These are phyloP conservation scores for Frieseomelitta varia DNA, from an alignment of 1,140 invertebrate genomes.

Conservation along the genomic window DNA sequence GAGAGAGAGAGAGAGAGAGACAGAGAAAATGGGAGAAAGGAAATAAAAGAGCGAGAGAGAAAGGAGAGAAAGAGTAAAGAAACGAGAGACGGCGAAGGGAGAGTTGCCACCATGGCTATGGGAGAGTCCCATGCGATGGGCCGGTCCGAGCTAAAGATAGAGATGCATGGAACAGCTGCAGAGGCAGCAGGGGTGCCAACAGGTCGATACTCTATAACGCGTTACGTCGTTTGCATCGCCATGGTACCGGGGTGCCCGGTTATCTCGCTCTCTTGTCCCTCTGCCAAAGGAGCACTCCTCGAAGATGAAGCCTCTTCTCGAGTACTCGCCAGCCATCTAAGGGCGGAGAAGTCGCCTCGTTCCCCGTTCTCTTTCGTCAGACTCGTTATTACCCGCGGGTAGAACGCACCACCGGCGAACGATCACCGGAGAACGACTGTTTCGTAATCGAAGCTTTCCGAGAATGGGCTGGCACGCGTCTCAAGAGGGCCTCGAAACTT, in stretches of 20 bases:
- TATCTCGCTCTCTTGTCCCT: conserved; percentile 44
- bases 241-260: conserved; percentile 35
- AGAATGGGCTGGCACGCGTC: background rate
- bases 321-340: conserved; percentile 2
- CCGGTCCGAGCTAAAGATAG: conserved; percentile 74
- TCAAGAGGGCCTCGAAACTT: background rate
- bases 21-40: no score
- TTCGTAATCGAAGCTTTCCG: background rate
- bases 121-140: conserved; percentile 41
- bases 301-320: conserved; percentile 44
- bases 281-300: conserved; percentile 43
- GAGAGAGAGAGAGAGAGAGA: background rate
- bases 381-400: background rate
- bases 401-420: background rate
- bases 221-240: conserved; percentile 54
- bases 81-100: conserved; percentile 13
- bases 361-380: no score
- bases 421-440: background rate
- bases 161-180: conserved; percentile 70
- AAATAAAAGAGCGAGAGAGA: background rate
- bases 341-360: conserved; percentile 7
- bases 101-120: conserved; percentile 26
- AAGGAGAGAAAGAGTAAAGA: background rate
- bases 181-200: conserved; percentile 73
- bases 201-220: conserved; percentile 75